Percentiles rank a stretch among this genome's conserved stretches.
phyloP scores from a whole-genome alignment of 2,113 vertebrate genomes.

The Ploceus nigricollis region DNA sequence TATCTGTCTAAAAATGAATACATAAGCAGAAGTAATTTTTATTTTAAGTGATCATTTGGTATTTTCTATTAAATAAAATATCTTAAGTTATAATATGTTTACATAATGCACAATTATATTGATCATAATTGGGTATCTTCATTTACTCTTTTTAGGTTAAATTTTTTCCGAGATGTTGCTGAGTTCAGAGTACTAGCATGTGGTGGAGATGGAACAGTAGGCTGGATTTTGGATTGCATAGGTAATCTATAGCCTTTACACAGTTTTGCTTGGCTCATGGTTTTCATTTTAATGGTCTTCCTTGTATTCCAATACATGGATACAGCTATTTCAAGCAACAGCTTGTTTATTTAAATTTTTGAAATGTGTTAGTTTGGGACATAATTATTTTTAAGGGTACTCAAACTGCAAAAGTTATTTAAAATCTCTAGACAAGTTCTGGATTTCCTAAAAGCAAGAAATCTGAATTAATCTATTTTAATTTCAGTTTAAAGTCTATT shows the following conservation, averaged over 20 bases:
- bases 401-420: background rate
- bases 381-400: background rate
- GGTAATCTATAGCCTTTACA: conserved; percentile 71
- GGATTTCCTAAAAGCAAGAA: background rate
- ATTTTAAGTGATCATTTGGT: background rate
- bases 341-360: background rate
- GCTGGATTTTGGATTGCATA: conserved; percentile 96
- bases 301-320: background rate
- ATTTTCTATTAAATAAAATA: background rate
- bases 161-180: conserved; percentile 92
- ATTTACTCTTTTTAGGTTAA: conserved; percentile 79
- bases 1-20: background rate
- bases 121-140: background rate
- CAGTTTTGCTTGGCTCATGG: background rate
- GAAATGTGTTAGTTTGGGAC: background rate
- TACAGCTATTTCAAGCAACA: background rate
- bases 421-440: background rate
- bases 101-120: background rate
- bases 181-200: conserved; percentile 90
- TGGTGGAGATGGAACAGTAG: conserved; percentile 94
- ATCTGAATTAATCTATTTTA: background rate
- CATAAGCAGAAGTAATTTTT: background rate
- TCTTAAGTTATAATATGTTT: background rate
- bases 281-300: background rate
- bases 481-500: background rate